phyloP scores from a whole-genome alignment of 2,797 vertebrate species.

The Sebastes trivittatus region DNA sequence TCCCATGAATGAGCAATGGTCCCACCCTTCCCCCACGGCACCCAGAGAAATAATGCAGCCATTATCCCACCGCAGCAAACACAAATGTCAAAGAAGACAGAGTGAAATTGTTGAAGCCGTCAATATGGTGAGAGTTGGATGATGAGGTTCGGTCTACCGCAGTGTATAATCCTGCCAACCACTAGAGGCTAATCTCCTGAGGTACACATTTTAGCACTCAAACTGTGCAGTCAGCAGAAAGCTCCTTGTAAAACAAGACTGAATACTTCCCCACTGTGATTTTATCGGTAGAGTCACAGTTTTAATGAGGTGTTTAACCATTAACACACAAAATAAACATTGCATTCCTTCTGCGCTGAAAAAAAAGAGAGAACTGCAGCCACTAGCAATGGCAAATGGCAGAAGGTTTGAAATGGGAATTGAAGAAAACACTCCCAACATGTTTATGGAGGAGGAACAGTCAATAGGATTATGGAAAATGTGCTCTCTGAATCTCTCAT shows the following conservation, averaged over 20 bases:
- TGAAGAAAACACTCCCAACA: background rate
- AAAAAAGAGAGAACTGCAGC: background rate
- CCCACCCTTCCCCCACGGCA: background rate
- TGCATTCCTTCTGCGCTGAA: background rate
- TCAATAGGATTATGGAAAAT: background rate
- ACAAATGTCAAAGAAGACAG: background rate
- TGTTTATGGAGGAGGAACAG: background rate
- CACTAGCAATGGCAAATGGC: background rate
- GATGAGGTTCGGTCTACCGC: background rate
- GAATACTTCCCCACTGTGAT: background rate
- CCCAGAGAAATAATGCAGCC: background rate
- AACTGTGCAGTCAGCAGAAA: conserved; percentile 4
- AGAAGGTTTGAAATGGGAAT: background rate
- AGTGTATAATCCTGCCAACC: background rate
- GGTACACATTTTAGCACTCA: background rate
- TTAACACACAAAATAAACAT: background rate
- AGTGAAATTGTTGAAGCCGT: background rate
- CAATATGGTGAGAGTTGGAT: background rate
- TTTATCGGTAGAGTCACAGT: background rate
- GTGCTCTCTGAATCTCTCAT: background rate
- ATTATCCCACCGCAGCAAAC: background rate
- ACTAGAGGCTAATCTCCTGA: background rate
- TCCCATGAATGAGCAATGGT: background rate
- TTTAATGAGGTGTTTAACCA: conserved; percentile 2
- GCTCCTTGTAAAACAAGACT: background rate